Evolutionary conservation across 1,140 invertebrate genomes (phyloP), one percentile per base, ranked within the genome.

Genomic region (Drosophila sturtevanti): DNA sequence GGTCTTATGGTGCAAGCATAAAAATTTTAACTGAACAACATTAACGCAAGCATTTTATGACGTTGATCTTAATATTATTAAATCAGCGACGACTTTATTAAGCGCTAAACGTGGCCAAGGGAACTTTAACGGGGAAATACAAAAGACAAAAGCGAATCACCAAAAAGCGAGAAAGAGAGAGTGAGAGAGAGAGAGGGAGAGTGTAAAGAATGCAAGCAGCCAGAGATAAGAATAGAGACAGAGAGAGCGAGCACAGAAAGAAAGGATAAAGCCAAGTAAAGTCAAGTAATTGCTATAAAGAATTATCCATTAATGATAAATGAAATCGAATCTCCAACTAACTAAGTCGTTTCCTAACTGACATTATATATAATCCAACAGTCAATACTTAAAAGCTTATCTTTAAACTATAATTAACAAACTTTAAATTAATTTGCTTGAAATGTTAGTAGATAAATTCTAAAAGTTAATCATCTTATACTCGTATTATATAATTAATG

Each of bases 1-100:
- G 63, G 82, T 79, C 72, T 87, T 89, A 79, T 87, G 84, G 79
- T 63, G 63, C 56, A 65, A 87, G 79, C 82, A 89, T 87, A 89
- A 87, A 86, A 87, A 73, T 77, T 73, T 87, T 87, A 82, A 87
- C 82, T 87, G 76, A 89, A 72, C 76, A 79, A 77, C 79, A 89
- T 87, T 89, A 87, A 89, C 84, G 84, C 79, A 68, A 77, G 65
- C 76, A 89, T 79, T 87, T 87, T 87, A 87, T 80, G 79, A 79
- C 79, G 72, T 77, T 89, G 61, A 89, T 84, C 79, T 89, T 87
- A 84, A 87, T 87, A 73, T 74, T 84, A 89, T 87, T 87, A 87
- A 89, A 87, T 86, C 82, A 82, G 72, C 68, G 79, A 63, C 34
- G 71, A 79, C 79, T 81, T 86, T 79, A 86, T 79, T 77, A 72